Evolutionary conservation across 2,888 invertebrate species (phyloP), one percentile per base, ranked within the genome.

Genomic region (Heliconius ismenius): DNA sequence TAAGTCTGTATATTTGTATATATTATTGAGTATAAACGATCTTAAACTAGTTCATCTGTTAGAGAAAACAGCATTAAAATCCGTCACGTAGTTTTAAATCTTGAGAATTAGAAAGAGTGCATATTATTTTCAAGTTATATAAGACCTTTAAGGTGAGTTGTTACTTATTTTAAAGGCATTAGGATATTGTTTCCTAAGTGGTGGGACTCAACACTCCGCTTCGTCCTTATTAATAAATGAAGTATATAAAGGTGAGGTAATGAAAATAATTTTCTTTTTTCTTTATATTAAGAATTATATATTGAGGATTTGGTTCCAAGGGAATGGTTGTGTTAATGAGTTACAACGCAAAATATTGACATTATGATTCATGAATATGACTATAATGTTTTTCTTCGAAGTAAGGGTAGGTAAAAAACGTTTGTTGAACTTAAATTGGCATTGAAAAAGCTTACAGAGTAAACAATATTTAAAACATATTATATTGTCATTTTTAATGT

Each of bases 311-410:
- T 43, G 28, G 70, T 70, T 70, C 32, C 58, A 70, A 36, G 32
- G n/a, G 58, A 58, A 70, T 70, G 32, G n/a, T 58, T 54, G 54
- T 49, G 28, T 21, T 54, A 69, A 54, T 69, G 26, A 26, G 68
- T 18, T 18, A 24, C 10, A 49, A 69, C 43, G 26, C 49, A 49
- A 49, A 49, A 11, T 28, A 49, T 60, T 60, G 36, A n/a, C 11
- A 39, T 13, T 39, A n/a, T 69, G 69, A 70, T 54, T 70, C 70
- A 70, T 58, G n/a, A 32, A 58, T 60, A 24, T 70, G 69, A 54
- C 70, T 54, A 10, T 70, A 15, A 70, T 7, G 54, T 1, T 58
- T 24, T 70, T 70, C 69, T 54, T 24, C 11, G 58, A 70, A 70
- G 54, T 32, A 18, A 58, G 58, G 36, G 58, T 70, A 32, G 21